phyloP scores from a whole-genome alignment of 1,140 invertebrate species.

The Leptinotarsa defecta region DNA sequence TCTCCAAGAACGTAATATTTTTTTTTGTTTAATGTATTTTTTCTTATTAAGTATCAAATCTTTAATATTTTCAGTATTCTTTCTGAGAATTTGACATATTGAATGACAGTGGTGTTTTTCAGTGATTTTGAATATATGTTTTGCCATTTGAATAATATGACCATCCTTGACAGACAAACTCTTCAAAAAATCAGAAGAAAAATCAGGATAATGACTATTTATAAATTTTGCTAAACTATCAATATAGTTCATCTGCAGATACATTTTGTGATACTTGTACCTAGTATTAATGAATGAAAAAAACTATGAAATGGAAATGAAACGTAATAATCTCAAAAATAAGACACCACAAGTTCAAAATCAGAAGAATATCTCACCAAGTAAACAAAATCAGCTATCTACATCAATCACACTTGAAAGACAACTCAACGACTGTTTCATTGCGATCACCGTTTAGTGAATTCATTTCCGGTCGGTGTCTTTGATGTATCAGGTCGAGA shows the following conservation, averaged over 20 bases:
- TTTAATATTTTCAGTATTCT: neutral
- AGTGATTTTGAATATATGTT: neutral
- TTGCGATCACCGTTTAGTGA: neutral
- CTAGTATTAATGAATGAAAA: neutral
- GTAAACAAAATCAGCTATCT: neutral
- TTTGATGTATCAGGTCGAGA: too few species aligned
- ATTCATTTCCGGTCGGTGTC: too few species aligned
- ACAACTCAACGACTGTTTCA: neutral
- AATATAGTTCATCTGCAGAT: neutral
- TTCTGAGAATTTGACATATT: neutral
- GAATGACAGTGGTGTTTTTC: neutral
- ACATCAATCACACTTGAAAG: neutral
- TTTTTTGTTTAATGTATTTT: neutral
- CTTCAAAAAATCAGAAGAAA: neutral
- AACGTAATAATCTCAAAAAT: neutral
- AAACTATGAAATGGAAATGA: neutral
- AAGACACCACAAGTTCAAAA: constrained; percentile 6
- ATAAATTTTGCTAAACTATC: neutral
- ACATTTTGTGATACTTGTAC: too few species aligned
- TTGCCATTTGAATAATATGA: neutral
- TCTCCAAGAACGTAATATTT: neutral
- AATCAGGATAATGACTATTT: neutral
- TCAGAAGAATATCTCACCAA: neutral
- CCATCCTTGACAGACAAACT: neutral
- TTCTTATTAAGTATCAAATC: neutral